A percentile compares a stretch with the other conserved stretches of the same genome.
Conservation (phyloP, 37 sponge, comb jelly and placozoan genomes). For the Mnemiopsis leidyi region DNA sequence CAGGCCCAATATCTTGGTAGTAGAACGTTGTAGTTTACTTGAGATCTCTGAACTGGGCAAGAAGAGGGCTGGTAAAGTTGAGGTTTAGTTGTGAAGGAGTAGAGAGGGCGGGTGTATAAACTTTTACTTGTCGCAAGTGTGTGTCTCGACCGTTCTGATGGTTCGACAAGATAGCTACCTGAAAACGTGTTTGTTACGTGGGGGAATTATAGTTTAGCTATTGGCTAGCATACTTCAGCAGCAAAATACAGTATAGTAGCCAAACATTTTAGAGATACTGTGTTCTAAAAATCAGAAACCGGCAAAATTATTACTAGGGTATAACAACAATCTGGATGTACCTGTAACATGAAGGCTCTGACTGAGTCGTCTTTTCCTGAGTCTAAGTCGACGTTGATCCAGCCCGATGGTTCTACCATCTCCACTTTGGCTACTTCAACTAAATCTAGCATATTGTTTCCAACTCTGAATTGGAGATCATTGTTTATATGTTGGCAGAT, state of each 20-base stretch:
- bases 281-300: not conserved
- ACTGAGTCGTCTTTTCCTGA: constrained; percentile 47
- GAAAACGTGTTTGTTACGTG: too few species aligned
- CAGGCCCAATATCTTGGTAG: too few species aligned
- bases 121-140: constrained; percentile 83
- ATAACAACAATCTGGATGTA: not conserved
- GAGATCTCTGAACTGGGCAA: constrained; percentile 58
- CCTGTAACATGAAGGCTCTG: constrained; percentile 65
- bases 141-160: constrained; percentile 97
- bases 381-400: constrained; percentile 73
- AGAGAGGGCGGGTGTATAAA: constrained; percentile 73
- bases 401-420: constrained; percentile 85
- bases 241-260: not conserved
- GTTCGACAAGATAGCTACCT: constrained; percentile 81
- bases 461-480: too few species aligned
- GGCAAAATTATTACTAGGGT: not conserved
- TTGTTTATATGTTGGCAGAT: too few species aligned
- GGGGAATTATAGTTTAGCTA: too few species aligned
- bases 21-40: constrained; percentile 8
- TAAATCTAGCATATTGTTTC: constrained; percentile 72
- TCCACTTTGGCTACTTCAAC: constrained; percentile 75
- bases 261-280: not conserved
- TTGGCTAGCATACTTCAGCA: too few species aligned
- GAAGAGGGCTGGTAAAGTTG: constrained; percentile 60
- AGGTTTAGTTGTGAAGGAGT: constrained; percentile 52